Conservation (phyloP, 2,888 invertebrate species). For the Oegoconia quadripuncta region DNA sequence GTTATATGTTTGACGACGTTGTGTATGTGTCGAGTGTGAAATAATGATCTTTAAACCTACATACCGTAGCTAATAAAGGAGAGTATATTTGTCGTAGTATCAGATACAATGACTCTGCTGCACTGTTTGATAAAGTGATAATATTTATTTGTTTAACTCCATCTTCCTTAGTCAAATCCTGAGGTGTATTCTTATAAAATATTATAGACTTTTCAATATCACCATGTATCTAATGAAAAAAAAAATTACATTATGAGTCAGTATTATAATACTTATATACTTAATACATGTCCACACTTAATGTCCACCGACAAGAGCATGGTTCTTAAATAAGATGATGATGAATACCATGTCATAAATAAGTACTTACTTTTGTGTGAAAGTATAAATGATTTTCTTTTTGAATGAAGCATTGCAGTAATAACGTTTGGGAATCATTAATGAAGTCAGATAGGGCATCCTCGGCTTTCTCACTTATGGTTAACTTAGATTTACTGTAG, state of each 20-base stretch:
- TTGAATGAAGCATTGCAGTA: constrained; percentile 45
- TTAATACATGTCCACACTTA: too few species aligned
- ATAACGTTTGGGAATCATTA: constrained; percentile 52
- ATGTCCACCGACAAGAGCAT: too few species aligned
- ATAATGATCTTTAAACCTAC: too few species aligned
- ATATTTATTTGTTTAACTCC: constrained; percentile 52
- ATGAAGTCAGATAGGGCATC: constrained; percentile 58
- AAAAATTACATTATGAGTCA: constrained; percentile 3
- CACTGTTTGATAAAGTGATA: constrained; percentile 53
- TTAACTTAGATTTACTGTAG: constrained; percentile 37
- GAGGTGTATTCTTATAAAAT: constrained; percentile 58
- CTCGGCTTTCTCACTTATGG: constrained; percentile 41
- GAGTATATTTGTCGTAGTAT: constrained; percentile 63
- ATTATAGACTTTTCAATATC: constrained; percentile 52
- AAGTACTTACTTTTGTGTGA: constrained; percentile 37
- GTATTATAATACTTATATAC: too few species aligned
- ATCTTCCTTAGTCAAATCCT: constrained; percentile 43
- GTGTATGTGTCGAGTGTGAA: too few species aligned
- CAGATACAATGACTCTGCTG: constrained; percentile 64
- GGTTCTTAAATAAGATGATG: too few species aligned
- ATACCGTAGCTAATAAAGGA: constrained; percentile 58
- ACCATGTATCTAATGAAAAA: constrained; percentile 46
- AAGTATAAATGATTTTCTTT: constrained; percentile 38
- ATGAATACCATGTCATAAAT: not conserved
- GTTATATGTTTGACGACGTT: too few species aligned